Percentiles rank a stretch among this genome's conserved stretches.
These are phyloP conservation scores for Syngnathoides biaculeatus DNA, from an alignment of 2,113 vertebrate species.

Conservation along the genomic window DNA sequence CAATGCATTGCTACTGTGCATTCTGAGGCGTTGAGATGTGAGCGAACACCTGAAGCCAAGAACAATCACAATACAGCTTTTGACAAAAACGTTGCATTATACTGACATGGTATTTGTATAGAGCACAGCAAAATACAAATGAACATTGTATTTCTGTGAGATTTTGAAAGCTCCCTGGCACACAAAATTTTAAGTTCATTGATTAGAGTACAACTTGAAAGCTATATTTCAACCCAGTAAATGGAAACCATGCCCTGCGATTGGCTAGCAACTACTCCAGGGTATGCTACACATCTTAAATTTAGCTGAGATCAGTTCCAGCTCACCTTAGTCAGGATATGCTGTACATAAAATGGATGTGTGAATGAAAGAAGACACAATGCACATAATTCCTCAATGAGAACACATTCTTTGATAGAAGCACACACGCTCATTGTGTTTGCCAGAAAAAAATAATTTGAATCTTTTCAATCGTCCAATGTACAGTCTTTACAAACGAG, in stretches of 20 bases:
- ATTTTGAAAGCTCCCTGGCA: conserved; percentile 9
- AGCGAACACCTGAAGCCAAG: conserved; percentile 17
- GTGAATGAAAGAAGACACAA: not conserved
- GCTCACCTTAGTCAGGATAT: not conserved
- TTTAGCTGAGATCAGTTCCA: not conserved
- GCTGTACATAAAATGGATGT: not conserved
- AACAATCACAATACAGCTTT: conserved; percentile 13
- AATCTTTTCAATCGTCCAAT: not conserved
- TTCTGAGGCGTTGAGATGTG: conserved; percentile 7
- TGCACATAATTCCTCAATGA: not conserved
- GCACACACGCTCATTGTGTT: not conserved
- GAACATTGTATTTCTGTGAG: not conserved
- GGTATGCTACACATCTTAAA: not conserved
- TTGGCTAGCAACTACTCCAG: not conserved
- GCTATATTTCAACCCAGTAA: not conserved
- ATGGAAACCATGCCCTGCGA: not conserved
- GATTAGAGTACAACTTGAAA: not conserved
- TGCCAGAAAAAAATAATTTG: not conserved
- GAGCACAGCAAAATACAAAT: conserved; percentile 3
- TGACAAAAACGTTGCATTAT: not conserved
- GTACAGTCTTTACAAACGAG: not conserved
- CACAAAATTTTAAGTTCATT: not conserved
- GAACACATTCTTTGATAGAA: conserved; percentile 19
- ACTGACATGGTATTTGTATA: not conserved
- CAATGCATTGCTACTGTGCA: not conserved